These are phyloP conservation scores for Halcyon smyrnensis DNA, from an alignment of 2,797 vertebrate species.

Conservation along the genomic window DNA sequence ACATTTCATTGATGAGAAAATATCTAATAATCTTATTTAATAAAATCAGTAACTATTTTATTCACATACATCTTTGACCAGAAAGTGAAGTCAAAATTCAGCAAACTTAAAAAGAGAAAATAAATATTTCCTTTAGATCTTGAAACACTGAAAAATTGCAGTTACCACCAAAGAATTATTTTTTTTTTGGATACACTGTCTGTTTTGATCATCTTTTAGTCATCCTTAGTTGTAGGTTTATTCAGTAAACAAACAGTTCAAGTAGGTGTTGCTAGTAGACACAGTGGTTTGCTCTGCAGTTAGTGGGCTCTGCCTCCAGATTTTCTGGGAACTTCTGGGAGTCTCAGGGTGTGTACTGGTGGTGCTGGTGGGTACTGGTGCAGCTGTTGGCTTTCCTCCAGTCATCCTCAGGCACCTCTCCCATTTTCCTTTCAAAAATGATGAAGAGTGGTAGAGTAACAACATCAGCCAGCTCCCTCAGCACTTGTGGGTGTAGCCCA, in stretches of 20 bases:
- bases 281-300: rapidly evolving
- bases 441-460: too few relatives aligned
- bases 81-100: neutral
- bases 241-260: rapidly evolving
- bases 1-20: conserved; percentile 21
- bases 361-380: neutral
- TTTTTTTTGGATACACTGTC: neutral
- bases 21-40: neutral
- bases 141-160: neutral
- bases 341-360: neutral
- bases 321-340: neutral
- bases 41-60: neutral
- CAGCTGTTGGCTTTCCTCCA: neutral
- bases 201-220: neutral
- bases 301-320: neutral
- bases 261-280: neutral
- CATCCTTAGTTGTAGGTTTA: neutral
- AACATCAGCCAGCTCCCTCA: too few relatives aligned
- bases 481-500: too few relatives aligned
- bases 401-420: too few relatives aligned
- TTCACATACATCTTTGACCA: neutral
- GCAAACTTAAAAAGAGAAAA: neutral
- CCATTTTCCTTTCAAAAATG: too few relatives aligned
- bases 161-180: neutral
- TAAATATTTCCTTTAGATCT: neutral